These are phyloP conservation scores for Asteroscopus sphinx DNA, from an alignment of 2,888 invertebrate species.

Conservation along the genomic window DNA sequence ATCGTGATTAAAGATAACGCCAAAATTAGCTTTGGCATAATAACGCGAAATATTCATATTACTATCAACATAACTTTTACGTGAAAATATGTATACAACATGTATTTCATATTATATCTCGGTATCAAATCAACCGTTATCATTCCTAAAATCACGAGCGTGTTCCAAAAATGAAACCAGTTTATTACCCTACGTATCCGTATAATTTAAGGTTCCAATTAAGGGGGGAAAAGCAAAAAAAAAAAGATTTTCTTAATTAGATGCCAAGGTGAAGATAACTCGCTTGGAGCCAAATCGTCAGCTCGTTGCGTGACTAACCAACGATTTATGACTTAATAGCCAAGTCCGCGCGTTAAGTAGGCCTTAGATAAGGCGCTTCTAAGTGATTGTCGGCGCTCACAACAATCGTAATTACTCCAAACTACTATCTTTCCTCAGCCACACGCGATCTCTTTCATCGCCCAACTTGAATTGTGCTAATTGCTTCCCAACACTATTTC, in stretches of 20 bases:
- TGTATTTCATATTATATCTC: slow-evolving; percentile 46
- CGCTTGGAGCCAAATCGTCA: slow-evolving; percentile 83
- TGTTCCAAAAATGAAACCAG: slow-evolving; percentile 51
- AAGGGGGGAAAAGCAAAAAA: slow-evolving; percentile 59
- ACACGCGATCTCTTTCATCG: slow-evolving; percentile 87
- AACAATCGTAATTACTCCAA: slow-evolving; percentile 90
- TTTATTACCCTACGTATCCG: slow-evolving; percentile 62
- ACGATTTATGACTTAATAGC: slow-evolving; percentile 90
- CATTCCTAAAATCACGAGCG: slow-evolving; percentile 42
- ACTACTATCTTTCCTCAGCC: slow-evolving; percentile 83
- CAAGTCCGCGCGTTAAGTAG: slow-evolving; percentile 87
- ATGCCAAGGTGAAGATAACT: slow-evolving; percentile 83
- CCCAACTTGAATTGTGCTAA: slow-evolving; percentile 81
- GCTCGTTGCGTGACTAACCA: slow-evolving; percentile 84
- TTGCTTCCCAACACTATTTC: slow-evolving; percentile 74
- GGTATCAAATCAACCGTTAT: slow-evolving; percentile 48
- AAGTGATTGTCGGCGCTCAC: slow-evolving; percentile 90
- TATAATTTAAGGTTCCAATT: slow-evolving; percentile 68
- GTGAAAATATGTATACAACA: slow-evolving; percentile 39
- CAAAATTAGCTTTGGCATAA: slow-evolving; percentile 32
- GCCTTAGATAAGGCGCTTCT: slow-evolving; percentile 88
- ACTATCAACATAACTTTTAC: slow-evolving; percentile 34
- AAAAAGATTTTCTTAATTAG: slow-evolving; percentile 82
- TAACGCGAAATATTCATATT: slow-evolving; percentile 36
- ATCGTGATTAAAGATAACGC: slow-evolving; percentile 28